Percentiles rank a stretch among this genome's conserved stretches.
Conservation (phyloP, 1,140 invertebrate genomes). For the Drosophila kepulauana region DNA sequence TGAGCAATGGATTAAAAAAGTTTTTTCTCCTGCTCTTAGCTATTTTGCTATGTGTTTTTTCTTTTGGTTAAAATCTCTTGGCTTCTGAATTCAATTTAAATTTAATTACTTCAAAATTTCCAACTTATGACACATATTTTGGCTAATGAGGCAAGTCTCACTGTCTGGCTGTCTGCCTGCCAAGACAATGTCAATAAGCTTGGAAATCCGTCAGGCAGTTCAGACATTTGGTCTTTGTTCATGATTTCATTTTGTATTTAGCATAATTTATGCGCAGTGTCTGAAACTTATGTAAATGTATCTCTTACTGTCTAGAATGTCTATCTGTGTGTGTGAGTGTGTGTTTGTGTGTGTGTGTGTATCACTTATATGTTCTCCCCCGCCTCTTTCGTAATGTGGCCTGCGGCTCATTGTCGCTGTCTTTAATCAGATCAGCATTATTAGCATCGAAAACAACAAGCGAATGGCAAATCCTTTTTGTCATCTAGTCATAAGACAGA, state of each 20-base stretch:
- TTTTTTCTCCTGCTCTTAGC: conserved; percentile 36
- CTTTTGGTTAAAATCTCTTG: conserved; percentile 12
- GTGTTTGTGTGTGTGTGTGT: not conserved
- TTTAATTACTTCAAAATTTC: conserved; percentile 71
- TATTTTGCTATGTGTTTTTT: conserved; percentile 3
- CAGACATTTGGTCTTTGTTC: conserved; percentile 3
- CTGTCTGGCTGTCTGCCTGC: not conserved
- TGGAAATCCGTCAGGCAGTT: conserved; percentile 20
- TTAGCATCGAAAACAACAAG: conserved; percentile 39
- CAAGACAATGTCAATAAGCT: conserved; percentile 40
- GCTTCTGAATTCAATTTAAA: conserved; percentile 67
- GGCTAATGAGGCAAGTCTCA: conserved; percentile 38
- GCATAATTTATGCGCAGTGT: conserved; percentile 46
- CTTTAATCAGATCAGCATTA: conserved; percentile 66
- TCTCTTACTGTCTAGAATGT: conserved; percentile 1
- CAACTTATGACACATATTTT: conserved; percentile 69
- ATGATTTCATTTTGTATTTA: conserved; percentile 56
- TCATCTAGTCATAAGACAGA: conserved; percentile 23
- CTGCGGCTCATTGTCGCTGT: conserved; percentile 32
- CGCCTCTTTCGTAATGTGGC: not conserved
- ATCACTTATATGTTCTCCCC: not conserved
- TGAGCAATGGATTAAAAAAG: conserved; percentile 72
- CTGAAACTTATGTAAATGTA: conserved; percentile 17
- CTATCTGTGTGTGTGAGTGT: not conserved
- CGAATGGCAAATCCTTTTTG: conserved; percentile 46